Base-by-base conservation (phyloP, 2,113 vertebrate genomes). In the Chamaetylas fuelleborni region DNA sequence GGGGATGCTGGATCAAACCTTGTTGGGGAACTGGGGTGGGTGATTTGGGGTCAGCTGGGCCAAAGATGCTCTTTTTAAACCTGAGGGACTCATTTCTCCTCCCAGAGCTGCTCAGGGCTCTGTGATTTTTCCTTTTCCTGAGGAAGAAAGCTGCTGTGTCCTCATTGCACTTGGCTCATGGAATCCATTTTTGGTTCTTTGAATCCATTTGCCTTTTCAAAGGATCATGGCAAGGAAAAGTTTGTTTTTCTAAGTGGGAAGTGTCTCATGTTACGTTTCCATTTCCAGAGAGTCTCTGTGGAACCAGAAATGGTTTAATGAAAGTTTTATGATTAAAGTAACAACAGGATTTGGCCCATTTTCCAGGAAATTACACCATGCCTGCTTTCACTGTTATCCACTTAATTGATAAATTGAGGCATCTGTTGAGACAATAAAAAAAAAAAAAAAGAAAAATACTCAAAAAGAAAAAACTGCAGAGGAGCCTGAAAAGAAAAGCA, bases 341-440 rank as follows among this genome's bases (percentile, higher is more conserved):
- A 45, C 47, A 76, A 88, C 38, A 80, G 89, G 90, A 73, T 94
- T 89, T 89, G 78, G 66, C 58, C 79, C 24, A n/a, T 91, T 94
- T 89, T 81, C 40, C 72, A 85, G 81, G 95, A 92, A 92, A 87
- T 96, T 26, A 60, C 69, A 67, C 48, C 66, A 48, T 79, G 83
- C 45, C 81, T 89, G 70, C 2, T 2, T n/a, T 82, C 58, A 22
- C 53, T 57, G 81, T 45, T 64, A 71, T 7, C 62, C 14, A 3
- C 28, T 72, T 95, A 87, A 91, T 65, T 86, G 87, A 76, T 48
- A 93, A 89, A 91, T 84, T 66, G 66, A 22, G 76, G 73, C 36
- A 38, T 92, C 93, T 91, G 78, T 71, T 65, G 48, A 65, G 83
- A 19, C 2, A 4, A 8, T n/a, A 40, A 31, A 48, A 13, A 29